Base-by-base conservation (phyloP, 2,797 vertebrate species). In the Sebastolobus alascanus region DNA sequence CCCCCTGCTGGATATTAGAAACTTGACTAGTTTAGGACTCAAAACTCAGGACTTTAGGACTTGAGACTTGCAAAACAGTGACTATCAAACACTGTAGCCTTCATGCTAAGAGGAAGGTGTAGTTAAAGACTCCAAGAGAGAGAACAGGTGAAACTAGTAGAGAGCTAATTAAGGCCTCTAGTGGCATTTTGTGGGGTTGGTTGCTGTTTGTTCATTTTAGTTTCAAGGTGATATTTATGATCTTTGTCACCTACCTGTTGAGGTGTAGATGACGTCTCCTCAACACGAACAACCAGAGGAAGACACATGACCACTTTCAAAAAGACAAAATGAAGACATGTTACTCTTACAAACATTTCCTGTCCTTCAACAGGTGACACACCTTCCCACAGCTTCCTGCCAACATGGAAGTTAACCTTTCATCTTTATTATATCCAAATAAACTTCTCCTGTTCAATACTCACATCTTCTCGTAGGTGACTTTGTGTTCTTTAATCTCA, bases 111-210 rank as follows among this genome's bases (percentile, higher is more conserved):
- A 70, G 52, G 52, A 38, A 11, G 1, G 2, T 8, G 55, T 29
- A 25, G 54, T 25, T 25, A 8, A 3, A 55, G 20, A 13, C 54
- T 55, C 54, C 5, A 10, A 55, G 54, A 54, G 58, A 16, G 58
- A 35, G 31, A 35, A 61, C 31, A 61, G 59, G 59, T 61, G 59
- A 35, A 20, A 20, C 29, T 1, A 3, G 58, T 60, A 31, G 9
- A 10, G 14, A 18, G 16, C 13, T 20, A 10, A 20, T 60, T 60
- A 33, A 33, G 20, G 58, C 58, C 60, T 38, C 60, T 5, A 31
- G 25, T 2, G 27, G 58, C 0, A 6, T 33, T 27, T 27, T 18
- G n/a, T 1, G 60, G 0, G 10, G n/a, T 33, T 8, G 3, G 14
- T 12, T 3, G 56, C 8, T 60, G 54, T 25, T 0, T 60, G 54